Conservation (phyloP, 1,140 invertebrate species). For the Pseudoatta argentina region DNA sequence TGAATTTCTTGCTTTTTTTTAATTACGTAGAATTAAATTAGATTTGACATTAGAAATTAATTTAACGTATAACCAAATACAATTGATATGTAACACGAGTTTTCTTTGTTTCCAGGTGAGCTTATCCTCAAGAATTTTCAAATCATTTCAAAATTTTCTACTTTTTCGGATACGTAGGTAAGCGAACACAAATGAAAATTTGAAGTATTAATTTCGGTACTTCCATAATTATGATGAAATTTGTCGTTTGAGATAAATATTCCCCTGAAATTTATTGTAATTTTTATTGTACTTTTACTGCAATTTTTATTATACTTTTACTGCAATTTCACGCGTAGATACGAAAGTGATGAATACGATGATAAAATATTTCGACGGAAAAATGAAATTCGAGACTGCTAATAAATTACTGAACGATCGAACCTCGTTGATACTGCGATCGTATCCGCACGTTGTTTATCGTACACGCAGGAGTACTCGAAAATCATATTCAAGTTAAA, state of each 20-base stretch:
- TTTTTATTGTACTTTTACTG: slow-evolving; percentile 10
- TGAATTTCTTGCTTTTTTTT: neutral
- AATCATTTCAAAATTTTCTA: slow-evolving; percentile 37
- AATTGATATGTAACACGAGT: slow-evolving; percentile 57
- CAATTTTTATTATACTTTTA: neutral
- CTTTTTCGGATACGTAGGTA: slow-evolving; percentile 39
- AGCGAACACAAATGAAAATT: slow-evolving; percentile 64
- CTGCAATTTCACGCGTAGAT: neutral
- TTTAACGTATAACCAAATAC: neutral
- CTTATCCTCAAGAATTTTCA: slow-evolving; percentile 38
- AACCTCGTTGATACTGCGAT: slow-evolving; percentile 66
- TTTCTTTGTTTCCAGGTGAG: slow-evolving; percentile 58
- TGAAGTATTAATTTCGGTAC: neutral
- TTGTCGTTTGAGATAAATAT: slow-evolving; percentile 6
- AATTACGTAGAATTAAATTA: neutral
- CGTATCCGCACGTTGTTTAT: slow-evolving; percentile 79
- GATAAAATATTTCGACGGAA: neutral
- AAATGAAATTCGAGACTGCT: neutral
- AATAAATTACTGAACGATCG: slow-evolving; percentile 41
- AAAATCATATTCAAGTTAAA: slow-evolving; percentile 77
- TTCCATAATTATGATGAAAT: slow-evolving; percentile 5
- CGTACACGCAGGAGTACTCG: slow-evolving; percentile 77
- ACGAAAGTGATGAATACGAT: neutral
- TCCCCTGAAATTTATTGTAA: neutral
- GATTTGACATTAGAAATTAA: slow-evolving; percentile 15